These are phyloP conservation scores for Rhombomys opimus DNA, from an alignment of 2,113 vertebrate species.

Conservation along the genomic window DNA sequence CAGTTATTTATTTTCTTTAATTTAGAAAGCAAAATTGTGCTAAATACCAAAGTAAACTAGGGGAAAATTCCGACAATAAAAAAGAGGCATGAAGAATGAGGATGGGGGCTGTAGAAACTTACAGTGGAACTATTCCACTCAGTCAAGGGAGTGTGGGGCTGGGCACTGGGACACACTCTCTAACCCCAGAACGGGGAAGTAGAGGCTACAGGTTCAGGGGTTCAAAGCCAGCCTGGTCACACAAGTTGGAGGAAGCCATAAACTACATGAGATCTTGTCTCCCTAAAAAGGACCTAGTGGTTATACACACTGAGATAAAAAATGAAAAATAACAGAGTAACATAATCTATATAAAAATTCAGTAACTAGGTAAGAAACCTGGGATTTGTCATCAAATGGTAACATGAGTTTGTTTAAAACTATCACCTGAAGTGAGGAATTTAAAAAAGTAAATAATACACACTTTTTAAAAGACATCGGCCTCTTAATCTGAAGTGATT, in stretches of 20 bases:
- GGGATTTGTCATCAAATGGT: not conserved
- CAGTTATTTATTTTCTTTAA: not conserved
- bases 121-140: not conserved
- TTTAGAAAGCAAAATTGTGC: slow-evolving; percentile 23
- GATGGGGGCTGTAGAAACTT: not conserved
- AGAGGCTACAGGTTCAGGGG: not conserved
- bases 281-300: not conserved
- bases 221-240: not conserved
- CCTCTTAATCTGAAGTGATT: not conserved
- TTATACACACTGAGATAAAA: not conserved
- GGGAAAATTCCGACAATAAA: slow-evolving; percentile 23
- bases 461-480: not conserved
- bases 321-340: not conserved
- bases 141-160: not conserved
- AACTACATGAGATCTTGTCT: not conserved
- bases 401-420: slow-evolving; percentile 25
- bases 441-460: slow-evolving; percentile 43
- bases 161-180: not conserved
- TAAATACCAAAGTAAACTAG: slow-evolving; percentile 50
- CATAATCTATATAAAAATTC: not conserved
- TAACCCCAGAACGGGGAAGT: not conserved
- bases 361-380: slow-evolving; percentile 21
- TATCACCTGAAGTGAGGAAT: not conserved
- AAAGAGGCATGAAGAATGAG: slow-evolving; percentile 25
- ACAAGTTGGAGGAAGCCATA: not conserved